Evolutionary conservation across 23 tunicate genomes (phyloP).

Genomic region (Pegea sp.): DNA sequence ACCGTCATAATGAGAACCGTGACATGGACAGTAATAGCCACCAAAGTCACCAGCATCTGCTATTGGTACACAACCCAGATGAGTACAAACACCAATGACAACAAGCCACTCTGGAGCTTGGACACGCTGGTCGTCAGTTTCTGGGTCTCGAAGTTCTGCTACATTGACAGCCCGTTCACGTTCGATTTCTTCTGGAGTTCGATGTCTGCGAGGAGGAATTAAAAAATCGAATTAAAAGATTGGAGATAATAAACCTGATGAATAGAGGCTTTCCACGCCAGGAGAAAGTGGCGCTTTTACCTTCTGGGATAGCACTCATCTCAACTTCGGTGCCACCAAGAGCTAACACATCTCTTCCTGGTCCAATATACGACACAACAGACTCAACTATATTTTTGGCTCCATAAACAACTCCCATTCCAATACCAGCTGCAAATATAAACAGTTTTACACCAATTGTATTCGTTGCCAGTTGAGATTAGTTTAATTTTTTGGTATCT

Average conservation of each 20-base stretch:
- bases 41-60: conserved; percentile 90
- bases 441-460: too few species aligned
- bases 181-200: conserved; percentile 74
- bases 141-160: conserved; percentile 69
- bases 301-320: conserved; percentile 58
- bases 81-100: conserved; percentile 84
- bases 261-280: conserved; percentile 96
- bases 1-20: conserved; percentile 88
- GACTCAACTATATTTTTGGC: conserved; percentile 44
- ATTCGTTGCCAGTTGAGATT: too few species aligned
- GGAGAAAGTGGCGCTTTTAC: conserved; percentile 82
- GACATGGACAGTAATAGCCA: conserved; percentile 96
- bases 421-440: conserved; percentile 36
- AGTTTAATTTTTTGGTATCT: too few species aligned
- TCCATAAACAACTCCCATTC: conserved; percentile 65
- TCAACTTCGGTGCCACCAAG: conserved; percentile 73
- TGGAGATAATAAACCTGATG: too few species aligned
- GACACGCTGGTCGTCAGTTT: conserved; percentile 47
- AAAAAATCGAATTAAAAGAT: not conserved
- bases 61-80: conserved; percentile 89
- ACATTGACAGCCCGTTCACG: conserved; percentile 31
- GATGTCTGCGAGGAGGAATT: conserved; percentile 19
- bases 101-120: conserved; percentile 30
- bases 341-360: conserved; percentile 71
- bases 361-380: conserved; percentile 42